Evolutionary conservation across 2,797 vertebrate species (phyloP), one percentile per base, ranked within the genome.

Genomic region (Tinamus major): DNA sequence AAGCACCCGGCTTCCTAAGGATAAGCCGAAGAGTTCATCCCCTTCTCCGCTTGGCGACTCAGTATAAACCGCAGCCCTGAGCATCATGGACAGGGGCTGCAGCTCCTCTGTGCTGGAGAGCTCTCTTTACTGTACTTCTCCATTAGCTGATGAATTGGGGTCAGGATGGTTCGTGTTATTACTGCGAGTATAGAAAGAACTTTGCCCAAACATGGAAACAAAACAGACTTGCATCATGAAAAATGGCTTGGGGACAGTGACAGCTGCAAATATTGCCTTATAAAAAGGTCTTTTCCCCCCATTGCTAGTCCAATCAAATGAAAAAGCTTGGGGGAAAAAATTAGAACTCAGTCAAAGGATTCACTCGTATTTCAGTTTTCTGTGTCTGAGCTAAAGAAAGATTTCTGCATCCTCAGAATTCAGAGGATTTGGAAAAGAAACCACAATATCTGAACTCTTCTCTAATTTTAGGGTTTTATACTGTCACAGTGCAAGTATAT

Each of bases 61-160:
- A 93, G 86, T 89, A 92, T 61, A 91, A 95, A 64, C 79, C 82
- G 64, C 44, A 88, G 77, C 49, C 78, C 13, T 56, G 49, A 65
- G 85, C 48, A 87, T 93, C 79, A 61, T 48, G 65, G 87, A 94
- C 85, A 86, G 77, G 56, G 77, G 55, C 65, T 81, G 79, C 44
- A 93, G 72, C 79, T 95, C 63, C 86, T 85, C 90, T 93, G 87
- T 91, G 79, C 59, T 93, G 90, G 88, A 95, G 77, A 95, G 69
- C 61, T 93, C 65, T 70, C 65, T 94, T 94, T 76, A 85, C 88
- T 89, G 67, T 86, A 88, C 46, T 84, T 79, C 84, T 59, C 71
- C 68, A 92, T 88, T 95, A 97, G 84, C 82, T 89, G 82, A 93
- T 85, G 87, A 92, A 94, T 93, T 68, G 79, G 81, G 93, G 91